Conservation (phyloP, 2,113 vertebrate species). For the Coryphaenoides rupestris region DNA sequence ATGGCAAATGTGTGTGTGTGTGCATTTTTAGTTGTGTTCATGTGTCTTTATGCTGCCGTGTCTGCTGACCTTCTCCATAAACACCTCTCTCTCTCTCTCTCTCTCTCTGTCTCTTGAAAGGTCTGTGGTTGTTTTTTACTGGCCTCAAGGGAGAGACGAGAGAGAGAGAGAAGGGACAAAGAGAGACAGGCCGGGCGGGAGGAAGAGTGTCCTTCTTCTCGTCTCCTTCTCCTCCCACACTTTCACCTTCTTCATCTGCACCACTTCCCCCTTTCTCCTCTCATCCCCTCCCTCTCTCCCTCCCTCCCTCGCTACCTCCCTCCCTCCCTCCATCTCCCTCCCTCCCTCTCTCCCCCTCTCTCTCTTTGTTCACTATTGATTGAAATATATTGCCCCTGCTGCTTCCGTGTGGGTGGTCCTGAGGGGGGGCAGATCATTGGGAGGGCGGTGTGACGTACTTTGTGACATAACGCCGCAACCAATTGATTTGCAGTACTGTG, state of each 20-base stretch:
- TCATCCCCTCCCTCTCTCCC: not conserved
- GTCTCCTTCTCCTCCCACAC: not conserved
- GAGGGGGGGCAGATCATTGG: no score
- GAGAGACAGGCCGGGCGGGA: no score
- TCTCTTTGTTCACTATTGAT: slow-evolving; percentile 45
- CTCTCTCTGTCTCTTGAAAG: not conserved
- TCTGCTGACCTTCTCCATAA: not conserved
- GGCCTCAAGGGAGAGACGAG: slow-evolving; percentile 31
- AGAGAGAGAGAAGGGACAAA: not conserved
- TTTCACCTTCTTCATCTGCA: not conserved
- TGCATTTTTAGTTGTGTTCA: not conserved
- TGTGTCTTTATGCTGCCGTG: not conserved
- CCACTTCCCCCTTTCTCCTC: not conserved
- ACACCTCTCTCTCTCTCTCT: no score
- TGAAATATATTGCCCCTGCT: slow-evolving; percentile 20
- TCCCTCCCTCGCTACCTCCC: not conserved
- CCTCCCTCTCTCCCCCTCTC: slow-evolving; percentile 27
- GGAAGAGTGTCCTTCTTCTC: not conserved
- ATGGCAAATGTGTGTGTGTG: slow-evolving; percentile 32
- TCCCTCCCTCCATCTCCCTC: slow-evolving; percentile 11
- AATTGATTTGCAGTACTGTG: no score
- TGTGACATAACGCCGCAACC: no score
- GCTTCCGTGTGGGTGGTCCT: slow-evolving; percentile 47
- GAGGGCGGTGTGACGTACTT: no score
- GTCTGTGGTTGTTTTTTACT: slow-evolving; percentile 36